phyloP scores from a whole-genome alignment of 2,797 vertebrate genomes.

The Mallotus villosus region DNA sequence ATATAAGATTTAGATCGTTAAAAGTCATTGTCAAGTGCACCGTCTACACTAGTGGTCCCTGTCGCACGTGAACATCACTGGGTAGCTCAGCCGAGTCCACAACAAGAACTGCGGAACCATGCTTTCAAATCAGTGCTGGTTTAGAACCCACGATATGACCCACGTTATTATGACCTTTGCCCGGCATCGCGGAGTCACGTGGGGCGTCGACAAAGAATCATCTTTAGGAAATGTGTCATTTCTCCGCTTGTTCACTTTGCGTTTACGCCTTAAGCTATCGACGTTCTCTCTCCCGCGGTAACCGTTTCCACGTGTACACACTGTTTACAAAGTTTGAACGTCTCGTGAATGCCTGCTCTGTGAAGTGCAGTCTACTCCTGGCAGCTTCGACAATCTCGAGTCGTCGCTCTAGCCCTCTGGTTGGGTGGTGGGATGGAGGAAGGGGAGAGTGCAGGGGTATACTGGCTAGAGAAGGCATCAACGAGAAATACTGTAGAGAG shows the following conservation, averaged over 20 bases:
- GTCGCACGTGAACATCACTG: conserved; percentile 52
- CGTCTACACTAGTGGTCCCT: conserved; percentile 40
- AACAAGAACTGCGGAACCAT: conserved; percentile 27
- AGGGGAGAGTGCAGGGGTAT: neutral
- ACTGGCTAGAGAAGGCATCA: conserved; percentile 33
- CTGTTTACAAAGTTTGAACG: too few relatives aligned
- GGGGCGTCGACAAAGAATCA: neutral
- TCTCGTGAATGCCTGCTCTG: neutral
- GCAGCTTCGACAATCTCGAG: too few relatives aligned
- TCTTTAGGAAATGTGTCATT: neutral
- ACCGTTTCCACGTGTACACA: too few relatives aligned
- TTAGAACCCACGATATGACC: neutral
- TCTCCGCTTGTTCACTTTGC: too few relatives aligned
- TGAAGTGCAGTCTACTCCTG: neutral
- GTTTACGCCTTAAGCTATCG: too few relatives aligned
- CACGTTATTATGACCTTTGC: neutral
- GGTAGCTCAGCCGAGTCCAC: conserved; percentile 46
- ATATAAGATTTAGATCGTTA: conserved; percentile 48
- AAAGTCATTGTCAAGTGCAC: conserved; percentile 29
- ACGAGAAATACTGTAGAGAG: conserved; percentile 44
- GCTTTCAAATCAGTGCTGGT: conserved; percentile 4
- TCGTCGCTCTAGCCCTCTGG: conserved; percentile 30
- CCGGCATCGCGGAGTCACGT: neutral
- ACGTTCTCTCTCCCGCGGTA: too few relatives aligned
- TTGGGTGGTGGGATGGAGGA: conserved; percentile 14